Conservation (phyloP, 2,113 vertebrate species). For the Chlorodrepanis virens region DNA sequence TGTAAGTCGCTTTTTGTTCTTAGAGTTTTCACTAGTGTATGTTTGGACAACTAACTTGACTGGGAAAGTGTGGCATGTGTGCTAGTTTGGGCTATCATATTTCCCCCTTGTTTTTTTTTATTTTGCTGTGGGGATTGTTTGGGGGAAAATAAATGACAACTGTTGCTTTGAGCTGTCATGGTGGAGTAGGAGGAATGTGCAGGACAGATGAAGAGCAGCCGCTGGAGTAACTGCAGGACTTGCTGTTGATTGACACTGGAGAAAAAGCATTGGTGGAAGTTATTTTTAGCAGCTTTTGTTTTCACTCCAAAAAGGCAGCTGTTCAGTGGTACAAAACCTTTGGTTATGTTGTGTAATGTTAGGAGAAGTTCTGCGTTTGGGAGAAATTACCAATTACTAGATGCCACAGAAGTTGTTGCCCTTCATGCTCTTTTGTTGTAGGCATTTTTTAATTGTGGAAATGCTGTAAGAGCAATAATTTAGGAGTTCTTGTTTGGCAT, state of each 20-base stretch:
- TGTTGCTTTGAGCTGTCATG: background rate
- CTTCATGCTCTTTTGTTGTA: background rate
- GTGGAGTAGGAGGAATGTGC: background rate
- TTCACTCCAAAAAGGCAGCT: background rate
- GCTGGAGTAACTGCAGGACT: background rate
- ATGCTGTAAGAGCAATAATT: background rate
- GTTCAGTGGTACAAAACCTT: background rate
- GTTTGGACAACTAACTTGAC: background rate
- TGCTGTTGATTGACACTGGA: background rate
- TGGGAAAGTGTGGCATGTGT: background rate
- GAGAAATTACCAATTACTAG: background rate
- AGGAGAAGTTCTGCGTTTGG: background rate
- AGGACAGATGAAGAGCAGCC: background rate
- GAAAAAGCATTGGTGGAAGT: background rate
- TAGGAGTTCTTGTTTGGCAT: background rate
- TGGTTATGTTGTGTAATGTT: background rate
- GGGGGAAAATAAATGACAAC: background rate
- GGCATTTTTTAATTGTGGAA: background rate
- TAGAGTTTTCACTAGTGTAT: background rate
- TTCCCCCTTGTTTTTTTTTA: background rate
- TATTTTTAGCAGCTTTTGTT: conserved; percentile 55
- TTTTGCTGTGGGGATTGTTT: background rate
- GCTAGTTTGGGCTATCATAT: background rate
- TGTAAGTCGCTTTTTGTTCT: background rate
- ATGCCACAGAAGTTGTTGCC: background rate